Evolutionary conservation across 2,113 vertebrate genomes (phyloP).

Genomic region (Tursiops truncatus): DNA sequence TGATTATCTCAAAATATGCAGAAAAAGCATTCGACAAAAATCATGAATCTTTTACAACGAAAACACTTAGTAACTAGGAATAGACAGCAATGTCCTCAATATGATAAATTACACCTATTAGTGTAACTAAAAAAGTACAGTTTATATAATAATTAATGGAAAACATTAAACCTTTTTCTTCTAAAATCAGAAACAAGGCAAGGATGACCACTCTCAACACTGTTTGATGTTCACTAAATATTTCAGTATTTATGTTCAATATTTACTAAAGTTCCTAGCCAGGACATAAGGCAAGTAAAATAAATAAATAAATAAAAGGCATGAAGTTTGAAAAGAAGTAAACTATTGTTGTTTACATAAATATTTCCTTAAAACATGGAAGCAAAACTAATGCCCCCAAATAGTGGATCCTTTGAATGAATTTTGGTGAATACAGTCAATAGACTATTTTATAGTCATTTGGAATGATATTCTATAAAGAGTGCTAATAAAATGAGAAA

Average conservation of each 20-base stretch:
- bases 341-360: not conserved
- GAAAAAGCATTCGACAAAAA: conserved; percentile 1
- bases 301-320: not conserved
- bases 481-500: conserved; percentile 7
- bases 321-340: not conserved
- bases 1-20: conserved; percentile 7
- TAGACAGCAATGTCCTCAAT: not conserved
- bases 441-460: not conserved
- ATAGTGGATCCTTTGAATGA: not conserved
- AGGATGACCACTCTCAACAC: not conserved
- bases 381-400: not conserved
- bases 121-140: not conserved
- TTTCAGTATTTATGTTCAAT: not conserved
- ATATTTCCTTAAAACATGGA: not conserved
- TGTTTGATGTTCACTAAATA: not conserved
- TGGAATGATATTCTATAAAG: not conserved
- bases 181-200: not conserved
- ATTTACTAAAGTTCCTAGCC: not conserved
- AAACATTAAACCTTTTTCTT: not conserved
- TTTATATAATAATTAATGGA: not conserved
- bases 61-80: not conserved
- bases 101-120: not conserved
- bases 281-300: not conserved
- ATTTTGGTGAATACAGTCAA: not conserved
- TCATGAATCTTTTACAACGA: not conserved